Percentiles rank a stretch among this genome's conserved stretches.
phyloP scores from a whole-genome alignment of 2,888 invertebrate genomes.

The Ametastegia equiseti region DNA sequence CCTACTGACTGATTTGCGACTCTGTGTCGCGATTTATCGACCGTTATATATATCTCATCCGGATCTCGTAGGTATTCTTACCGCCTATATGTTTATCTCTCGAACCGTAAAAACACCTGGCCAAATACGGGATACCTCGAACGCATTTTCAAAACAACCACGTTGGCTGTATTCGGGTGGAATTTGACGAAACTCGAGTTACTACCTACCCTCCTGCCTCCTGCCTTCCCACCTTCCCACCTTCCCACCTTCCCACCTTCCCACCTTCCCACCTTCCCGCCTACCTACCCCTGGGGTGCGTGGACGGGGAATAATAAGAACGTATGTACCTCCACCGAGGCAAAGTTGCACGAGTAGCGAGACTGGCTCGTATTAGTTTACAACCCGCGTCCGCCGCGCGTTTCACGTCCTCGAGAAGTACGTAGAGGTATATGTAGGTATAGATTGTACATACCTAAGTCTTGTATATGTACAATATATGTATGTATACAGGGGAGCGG shows the following conservation, averaged over 20 bases:
- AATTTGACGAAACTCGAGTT: conserved; percentile 17
- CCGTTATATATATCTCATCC: neutral
- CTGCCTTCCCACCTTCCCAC: neutral
- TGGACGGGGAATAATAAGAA: conserved; percentile 27
- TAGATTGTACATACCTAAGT: neutral
- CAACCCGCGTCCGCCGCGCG: conserved; percentile 10
- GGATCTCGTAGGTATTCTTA: too few relatives aligned
- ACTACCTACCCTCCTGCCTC: neutral
- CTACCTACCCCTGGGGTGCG: conserved; percentile 6
- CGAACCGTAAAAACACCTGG: neutral
- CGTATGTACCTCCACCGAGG: neutral
- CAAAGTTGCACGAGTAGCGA: neutral
- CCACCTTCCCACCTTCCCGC: neutral
- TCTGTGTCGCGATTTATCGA: neutral
- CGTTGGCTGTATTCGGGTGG: neutral
- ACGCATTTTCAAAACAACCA: too few relatives aligned
- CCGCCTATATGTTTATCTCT: too few relatives aligned
- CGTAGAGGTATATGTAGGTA: too few relatives aligned
- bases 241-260: neutral
- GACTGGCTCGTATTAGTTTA: conserved; percentile 38
- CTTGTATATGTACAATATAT: neutral
- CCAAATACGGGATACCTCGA: neutral
- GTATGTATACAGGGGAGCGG: neutral
- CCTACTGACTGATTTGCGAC: neutral
- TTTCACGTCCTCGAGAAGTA: neutral